A percentile compares a stretch with the other conserved stretches of the same genome.
Conservation (phyloP, 2,113 vertebrate species). For the Syrmaticus mikado region DNA sequence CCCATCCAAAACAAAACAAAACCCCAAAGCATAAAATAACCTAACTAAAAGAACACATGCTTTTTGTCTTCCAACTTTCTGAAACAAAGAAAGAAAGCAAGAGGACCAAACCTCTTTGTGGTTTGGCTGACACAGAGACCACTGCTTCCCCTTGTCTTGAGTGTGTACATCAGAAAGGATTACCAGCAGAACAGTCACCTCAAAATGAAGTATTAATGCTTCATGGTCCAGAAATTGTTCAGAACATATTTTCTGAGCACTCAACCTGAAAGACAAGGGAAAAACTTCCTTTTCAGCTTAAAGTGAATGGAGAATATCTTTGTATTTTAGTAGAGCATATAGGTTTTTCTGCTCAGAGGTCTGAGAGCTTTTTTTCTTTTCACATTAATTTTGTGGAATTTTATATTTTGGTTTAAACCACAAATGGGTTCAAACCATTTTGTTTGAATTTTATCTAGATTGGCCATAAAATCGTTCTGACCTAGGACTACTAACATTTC, state of each 20-base stretch:
- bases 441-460: not conserved
- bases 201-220: not conserved
- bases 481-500: not conserved
- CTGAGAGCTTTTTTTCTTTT: not conserved
- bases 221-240: not conserved
- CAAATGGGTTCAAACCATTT: not conserved
- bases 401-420: not conserved
- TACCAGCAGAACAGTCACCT: not conserved
- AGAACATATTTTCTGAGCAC: not conserved
- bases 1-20: no score
- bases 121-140: not conserved
- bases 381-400: not conserved
- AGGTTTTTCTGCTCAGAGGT: not conserved
- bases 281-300: not conserved
- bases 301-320: not conserved
- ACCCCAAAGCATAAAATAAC: not conserved
- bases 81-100: not conserved
- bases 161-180: not conserved
- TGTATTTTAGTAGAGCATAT: not conserved
- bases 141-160: conserved; percentile 21
- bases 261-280: not conserved
- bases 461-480: not conserved
- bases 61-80: not conserved
- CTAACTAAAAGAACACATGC: not conserved
- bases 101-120: not conserved